phyloP scores from a whole-genome alignment of 2,888 invertebrate genomes.

The Eristalinus sepulchralis region DNA sequence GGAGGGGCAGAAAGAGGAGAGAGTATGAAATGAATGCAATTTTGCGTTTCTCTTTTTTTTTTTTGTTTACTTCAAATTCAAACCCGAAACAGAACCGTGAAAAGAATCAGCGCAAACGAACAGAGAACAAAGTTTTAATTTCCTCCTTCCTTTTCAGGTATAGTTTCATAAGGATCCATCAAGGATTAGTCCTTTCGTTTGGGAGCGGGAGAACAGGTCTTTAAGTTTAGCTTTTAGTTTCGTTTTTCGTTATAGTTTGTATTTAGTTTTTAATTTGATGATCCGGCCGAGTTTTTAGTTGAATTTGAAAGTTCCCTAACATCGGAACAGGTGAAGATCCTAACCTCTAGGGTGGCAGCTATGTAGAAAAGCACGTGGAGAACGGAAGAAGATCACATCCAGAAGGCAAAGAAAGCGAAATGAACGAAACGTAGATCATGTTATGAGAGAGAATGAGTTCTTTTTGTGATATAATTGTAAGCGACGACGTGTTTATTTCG shows the following conservation, averaged over 20 bases:
- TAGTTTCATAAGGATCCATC: constrained; percentile 1
- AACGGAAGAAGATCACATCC: neutral
- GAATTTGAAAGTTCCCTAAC: too few relatives aligned
- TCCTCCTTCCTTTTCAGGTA: constrained; percentile 11
- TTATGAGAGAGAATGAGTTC: constrained; percentile 45
- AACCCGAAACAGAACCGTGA: neutral
- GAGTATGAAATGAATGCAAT: constrained; percentile 66
- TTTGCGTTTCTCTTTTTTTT: constrained; percentile 37
- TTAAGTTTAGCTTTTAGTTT: constrained; percentile 35
- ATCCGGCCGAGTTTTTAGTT: constrained; percentile 38
- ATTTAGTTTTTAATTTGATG: constrained; percentile 6
- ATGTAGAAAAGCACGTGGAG: neutral
- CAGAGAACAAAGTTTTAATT: neutral
- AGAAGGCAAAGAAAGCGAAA: neutral
- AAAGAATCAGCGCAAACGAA: neutral
- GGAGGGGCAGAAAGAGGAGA: constrained; percentile 42
- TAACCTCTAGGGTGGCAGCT: too few relatives aligned
- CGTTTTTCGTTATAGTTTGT: constrained; percentile 10
- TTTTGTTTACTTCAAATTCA: neutral
- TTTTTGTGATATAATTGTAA: constrained; percentile 70
- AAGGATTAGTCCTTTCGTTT: neutral
- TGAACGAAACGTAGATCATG: constrained; percentile 3
- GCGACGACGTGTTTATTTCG: constrained; percentile 36
- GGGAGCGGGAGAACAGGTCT: constrained; percentile 46
- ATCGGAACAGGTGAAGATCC: too few relatives aligned